A percentile compares a stretch with the other conserved stretches of the same genome.
Conservation (phyloP, 2,797 vertebrate genomes). For the Acridotheres tristis region DNA sequence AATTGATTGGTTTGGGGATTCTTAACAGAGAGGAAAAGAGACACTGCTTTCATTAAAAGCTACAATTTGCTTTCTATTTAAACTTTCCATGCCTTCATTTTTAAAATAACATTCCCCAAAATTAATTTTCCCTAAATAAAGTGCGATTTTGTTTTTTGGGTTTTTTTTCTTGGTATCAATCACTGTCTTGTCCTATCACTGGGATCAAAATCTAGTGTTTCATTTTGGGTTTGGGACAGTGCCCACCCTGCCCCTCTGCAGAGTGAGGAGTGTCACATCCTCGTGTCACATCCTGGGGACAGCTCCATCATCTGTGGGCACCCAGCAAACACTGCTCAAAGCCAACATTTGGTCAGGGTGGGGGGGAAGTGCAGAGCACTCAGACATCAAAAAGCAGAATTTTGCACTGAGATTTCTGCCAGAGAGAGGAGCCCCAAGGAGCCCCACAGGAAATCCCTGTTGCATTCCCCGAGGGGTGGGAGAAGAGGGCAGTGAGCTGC, state of each 20-base stretch:
- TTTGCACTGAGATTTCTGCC: background rate
- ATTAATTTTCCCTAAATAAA: background rate
- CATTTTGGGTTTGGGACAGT: background rate
- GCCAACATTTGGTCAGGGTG: background rate
- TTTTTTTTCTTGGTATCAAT: background rate
- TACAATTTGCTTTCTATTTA: background rate
- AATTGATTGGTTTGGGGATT: background rate
- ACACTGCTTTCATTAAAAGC: background rate
- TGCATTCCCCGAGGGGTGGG: background rate
- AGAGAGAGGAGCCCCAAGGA: background rate
- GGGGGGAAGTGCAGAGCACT: background rate
- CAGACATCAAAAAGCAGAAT: background rate
- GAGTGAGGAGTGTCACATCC: background rate
- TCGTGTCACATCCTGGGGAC: background rate
- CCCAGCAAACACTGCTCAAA: background rate
- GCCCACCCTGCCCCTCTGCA: background rate
- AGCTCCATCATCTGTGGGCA: accelerated
- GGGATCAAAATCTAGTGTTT: background rate
- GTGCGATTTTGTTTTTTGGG: no score
- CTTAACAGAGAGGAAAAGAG: background rate
- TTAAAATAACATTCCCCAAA: background rate
- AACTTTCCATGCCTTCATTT: background rate
- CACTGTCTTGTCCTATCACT: background rate
- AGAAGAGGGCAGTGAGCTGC: background rate
- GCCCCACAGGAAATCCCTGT: background rate